A percentile compares a stretch with the other conserved stretches of the same genome.
Conservation (phyloP, 2,888 invertebrate genomes). For the Sepioteuthis lessoniana region DNA sequence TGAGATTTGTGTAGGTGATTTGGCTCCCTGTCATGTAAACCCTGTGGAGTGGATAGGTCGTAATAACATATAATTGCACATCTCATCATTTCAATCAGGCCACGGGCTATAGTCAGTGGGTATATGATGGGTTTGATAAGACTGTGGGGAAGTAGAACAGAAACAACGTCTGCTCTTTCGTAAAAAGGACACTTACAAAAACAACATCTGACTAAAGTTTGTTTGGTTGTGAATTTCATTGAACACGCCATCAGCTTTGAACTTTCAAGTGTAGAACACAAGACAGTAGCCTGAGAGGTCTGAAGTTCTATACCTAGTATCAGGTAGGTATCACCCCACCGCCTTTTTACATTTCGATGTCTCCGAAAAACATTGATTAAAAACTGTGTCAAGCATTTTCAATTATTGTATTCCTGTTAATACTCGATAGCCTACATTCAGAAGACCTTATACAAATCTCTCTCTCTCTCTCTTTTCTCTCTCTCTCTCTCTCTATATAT, state of each 20-base stretch:
- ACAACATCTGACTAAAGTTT: background rate
- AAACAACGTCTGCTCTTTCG: background rate
- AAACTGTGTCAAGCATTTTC: background rate
- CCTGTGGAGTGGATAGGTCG: background rate
- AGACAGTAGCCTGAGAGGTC: background rate
- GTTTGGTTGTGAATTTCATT: background rate
- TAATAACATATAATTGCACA: background rate
- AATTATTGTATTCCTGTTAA: too few relatives aligned
- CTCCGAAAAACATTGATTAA: background rate
- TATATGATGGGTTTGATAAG: background rate
- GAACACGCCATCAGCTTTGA: background rate
- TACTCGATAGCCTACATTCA: too few relatives aligned
- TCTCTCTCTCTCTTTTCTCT: too few relatives aligned
- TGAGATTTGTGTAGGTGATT: background rate
- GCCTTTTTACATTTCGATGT: background rate
- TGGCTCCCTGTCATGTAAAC: background rate
- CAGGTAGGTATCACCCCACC: background rate
- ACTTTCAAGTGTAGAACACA: background rate
- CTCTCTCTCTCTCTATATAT: too few relatives aligned
- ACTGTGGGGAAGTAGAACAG: background rate
- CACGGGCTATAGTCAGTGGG: background rate
- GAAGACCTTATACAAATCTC: too few relatives aligned
- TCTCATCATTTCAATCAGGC: constrained; percentile 2
- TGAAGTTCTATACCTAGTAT: background rate
- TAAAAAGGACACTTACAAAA: background rate